Evolutionary conservation across 2,888 invertebrate species (phyloP).

Genomic region (Ennomos fuscantarius): DNA sequence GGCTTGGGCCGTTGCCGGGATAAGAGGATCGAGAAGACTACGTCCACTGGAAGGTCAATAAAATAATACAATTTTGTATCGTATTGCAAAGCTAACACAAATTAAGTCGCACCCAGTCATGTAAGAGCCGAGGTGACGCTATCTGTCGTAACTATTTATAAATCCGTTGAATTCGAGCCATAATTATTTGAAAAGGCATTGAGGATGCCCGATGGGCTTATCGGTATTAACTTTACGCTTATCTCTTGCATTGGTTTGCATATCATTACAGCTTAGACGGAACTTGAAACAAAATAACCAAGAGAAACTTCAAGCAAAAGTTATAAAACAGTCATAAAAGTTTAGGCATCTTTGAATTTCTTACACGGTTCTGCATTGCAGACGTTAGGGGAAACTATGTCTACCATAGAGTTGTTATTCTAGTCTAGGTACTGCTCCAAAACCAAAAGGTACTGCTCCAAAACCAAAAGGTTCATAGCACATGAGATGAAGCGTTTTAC

Average conservation of each 20-base stretch:
- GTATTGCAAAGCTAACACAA: conserved; percentile 63
- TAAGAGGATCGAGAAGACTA: no score
- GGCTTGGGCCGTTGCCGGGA: no score
- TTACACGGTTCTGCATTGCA: no score
- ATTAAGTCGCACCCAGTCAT: conserved; percentile 63
- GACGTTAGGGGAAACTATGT: no score
- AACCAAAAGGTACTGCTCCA: no score
- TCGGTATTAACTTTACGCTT: conserved; percentile 22
- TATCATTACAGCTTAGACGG: not conserved
- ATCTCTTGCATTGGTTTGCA: conserved; percentile 4
- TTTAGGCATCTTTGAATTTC: no score
- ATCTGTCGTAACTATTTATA: conserved; percentile 63
- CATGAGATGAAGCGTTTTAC: not conserved
- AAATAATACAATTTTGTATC: conserved; percentile 42
- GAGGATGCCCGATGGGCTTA: conserved; percentile 37
- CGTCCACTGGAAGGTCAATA: conserved; percentile 25
- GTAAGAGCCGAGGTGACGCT: conserved; percentile 71
- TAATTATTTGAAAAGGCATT: conserved; percentile 57
- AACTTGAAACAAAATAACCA: not conserved
- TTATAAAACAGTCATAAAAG: no score
- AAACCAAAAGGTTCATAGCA: not conserved
- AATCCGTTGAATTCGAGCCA: conserved; percentile 48
- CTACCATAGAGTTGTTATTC: no score
- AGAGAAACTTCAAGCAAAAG: no score
- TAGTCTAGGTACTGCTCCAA: no score